Conservation (phyloP, 2,888 invertebrate species). For the Sussaba pulchella region DNA sequence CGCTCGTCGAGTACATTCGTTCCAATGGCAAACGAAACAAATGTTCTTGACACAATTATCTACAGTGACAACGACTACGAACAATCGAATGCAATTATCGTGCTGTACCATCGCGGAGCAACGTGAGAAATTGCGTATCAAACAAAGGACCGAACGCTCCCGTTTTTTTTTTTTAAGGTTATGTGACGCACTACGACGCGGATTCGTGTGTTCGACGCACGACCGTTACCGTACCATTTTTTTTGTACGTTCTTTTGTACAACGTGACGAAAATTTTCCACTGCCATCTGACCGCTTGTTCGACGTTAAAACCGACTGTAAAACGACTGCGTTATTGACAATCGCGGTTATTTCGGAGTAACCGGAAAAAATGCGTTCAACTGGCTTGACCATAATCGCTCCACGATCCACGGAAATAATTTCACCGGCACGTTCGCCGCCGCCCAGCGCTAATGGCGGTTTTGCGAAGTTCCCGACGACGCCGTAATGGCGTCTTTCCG, state of each 20-base stretch:
- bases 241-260: conserved; percentile 7
- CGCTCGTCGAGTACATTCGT: neutral
- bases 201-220: conserved; percentile 12
- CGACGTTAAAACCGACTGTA: conserved; percentile 1
- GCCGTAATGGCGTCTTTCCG: conserved; percentile 55
- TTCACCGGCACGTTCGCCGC: conserved; percentile 8
- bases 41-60: neutral
- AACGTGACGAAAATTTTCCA: conserved; percentile 11
- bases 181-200: conserved; percentile 46
- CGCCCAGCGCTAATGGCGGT: conserved; percentile 14
- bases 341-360: neutral
- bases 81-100: neutral
- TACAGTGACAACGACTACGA: neutral
- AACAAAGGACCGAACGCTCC: conserved; percentile 1
- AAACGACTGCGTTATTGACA: conserved; percentile 10
- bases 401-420: conserved; percentile 22
- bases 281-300: conserved; percentile 13
- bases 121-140: neutral
- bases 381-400: conserved; percentile 2
- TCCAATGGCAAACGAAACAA: neutral
- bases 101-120: neutral
- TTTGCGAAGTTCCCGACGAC: conserved; percentile 35
- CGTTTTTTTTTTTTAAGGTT: conserved; percentile 53
- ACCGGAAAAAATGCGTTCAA: conserved; percentile 30
- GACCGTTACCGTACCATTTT: conserved; percentile 57